Evolutionary conservation across 2,888 invertebrate genomes (phyloP).

Genomic region (Ochlodes sylvanus): DNA sequence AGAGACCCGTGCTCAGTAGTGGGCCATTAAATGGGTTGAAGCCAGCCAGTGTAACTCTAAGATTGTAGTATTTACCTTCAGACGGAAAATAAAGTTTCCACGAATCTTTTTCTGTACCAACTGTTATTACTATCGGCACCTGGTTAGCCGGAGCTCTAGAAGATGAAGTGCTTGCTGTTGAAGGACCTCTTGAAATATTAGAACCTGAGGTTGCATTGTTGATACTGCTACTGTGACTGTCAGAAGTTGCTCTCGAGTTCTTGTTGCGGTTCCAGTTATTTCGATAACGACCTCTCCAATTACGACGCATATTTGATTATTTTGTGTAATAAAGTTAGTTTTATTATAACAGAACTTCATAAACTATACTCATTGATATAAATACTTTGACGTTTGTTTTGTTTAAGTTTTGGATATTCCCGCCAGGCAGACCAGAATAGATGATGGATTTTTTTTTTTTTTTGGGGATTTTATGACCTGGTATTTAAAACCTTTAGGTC

Average conservation of each 20-base stretch:
- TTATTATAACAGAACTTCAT: too few relatives aligned
- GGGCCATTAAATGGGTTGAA: too few relatives aligned
- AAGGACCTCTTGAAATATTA: conserved; percentile 47
- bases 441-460: too few relatives aligned
- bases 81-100: conserved; percentile 93
- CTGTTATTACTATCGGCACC: conserved; percentile 63
- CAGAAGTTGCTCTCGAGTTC: conserved; percentile 49
- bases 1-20: too few relatives aligned
- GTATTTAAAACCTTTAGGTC: too few relatives aligned
- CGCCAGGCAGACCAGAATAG: too few relatives aligned
- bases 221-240: conserved; percentile 55
- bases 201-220: conserved; percentile 56
- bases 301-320: conserved; percentile 65
- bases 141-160: conserved; percentile 74
- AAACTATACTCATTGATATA: too few relatives aligned
- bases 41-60: too few relatives aligned
- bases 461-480: too few relatives aligned
- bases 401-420: too few relatives aligned
- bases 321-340: neutral
- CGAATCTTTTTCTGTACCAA: conserved; percentile 81
- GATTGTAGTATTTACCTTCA: conserved; percentile 78
- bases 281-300: conserved; percentile 72
- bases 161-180: conserved; percentile 54
- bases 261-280: conserved; percentile 64
- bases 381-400: too few relatives aligned